Base-by-base conservation (phyloP, 2,797 vertebrate species). In the Pseudopleuronectes americanus region DNA sequence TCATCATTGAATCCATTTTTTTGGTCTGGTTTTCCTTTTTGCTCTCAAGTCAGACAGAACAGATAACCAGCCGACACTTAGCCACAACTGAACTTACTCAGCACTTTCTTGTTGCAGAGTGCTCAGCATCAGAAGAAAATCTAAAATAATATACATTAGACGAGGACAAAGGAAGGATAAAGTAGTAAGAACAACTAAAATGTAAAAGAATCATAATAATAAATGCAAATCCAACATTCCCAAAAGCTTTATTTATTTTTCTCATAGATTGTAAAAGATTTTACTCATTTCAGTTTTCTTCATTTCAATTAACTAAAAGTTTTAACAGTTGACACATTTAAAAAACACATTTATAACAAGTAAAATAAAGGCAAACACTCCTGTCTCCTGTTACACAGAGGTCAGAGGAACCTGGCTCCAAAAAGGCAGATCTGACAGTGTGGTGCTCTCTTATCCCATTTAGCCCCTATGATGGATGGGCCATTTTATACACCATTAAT, bases 401-500 rank as follows among this genome's bases (percentile, higher is more conserved):
- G 76, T 84, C 86, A 84, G 33, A 71, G 64, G 64, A 77, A 74
- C 33, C 74, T 43, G 61, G 47, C 65, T 77, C 57, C 75, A 53
- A 76, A 81, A 79, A 81, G 72, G 21, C 64, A 28, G 62, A 74
- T 80, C 74, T 83, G 73, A 80, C 77, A 76, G 68, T 65, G 51
- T 53, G 24, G 4, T 78, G 74, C 79, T 80, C 82, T 83, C 79
- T 92, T 75, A 85, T 74, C 83, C 77, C 49, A 57, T 79, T 89
- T 89, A 88, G 83, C 77, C 68, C 59, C 49, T 7, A 28, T 90
- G 89, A 92, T 92, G 84, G 88, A 92, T 87, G 77, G 81, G 28
- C 85, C 74, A 87, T 90, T 92, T 90, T 88, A 91, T 91, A 90
- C 89, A 84, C 76, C 87, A 90, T 91, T 92, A 91, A 91, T 91